Percentiles rank a stretch among this genome's conserved stretches.
Evolutionary conservation across 2,797 vertebrate genomes (phyloP).

Genomic region (Chaetophractus vellerosus): DNA sequence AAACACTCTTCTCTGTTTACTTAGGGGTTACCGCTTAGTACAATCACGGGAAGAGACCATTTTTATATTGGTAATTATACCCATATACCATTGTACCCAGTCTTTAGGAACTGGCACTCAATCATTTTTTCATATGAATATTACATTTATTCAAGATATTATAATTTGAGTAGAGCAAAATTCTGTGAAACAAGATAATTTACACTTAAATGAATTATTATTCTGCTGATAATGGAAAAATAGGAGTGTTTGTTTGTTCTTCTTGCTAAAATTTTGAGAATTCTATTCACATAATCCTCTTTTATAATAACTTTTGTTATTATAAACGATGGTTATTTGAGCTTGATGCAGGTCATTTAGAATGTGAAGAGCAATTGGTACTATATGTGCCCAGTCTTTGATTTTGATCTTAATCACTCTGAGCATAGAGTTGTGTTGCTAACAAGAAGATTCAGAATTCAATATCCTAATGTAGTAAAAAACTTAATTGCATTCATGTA

Average conservation of each 20-base stretch:
- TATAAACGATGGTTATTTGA: constrained; percentile 18
- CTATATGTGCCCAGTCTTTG: neutral
- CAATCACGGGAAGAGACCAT: neutral
- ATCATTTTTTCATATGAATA: constrained; percentile 49
- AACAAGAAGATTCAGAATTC: constrained; percentile 24
- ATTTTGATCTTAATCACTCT: constrained; percentile 42
- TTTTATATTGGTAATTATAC: constrained; percentile 43
- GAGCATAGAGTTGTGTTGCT: neutral
- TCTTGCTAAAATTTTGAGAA: constrained; percentile 58
- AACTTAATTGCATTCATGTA: constrained; percentile 34
- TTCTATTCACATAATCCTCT: neutral
- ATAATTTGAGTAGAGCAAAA: constrained; percentile 20
- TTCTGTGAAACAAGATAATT: constrained; percentile 55
- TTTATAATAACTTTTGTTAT: neutral
- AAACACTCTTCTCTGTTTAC: neutral
- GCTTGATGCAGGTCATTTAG: neutral
- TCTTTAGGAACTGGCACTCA: constrained; percentile 50
- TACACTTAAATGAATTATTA: constrained; percentile 49
- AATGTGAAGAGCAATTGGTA: neutral
- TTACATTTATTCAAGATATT: constrained; percentile 63
- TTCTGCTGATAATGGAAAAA: constrained; percentile 43
- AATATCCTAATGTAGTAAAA: neutral
- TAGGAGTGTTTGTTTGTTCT: neutral
- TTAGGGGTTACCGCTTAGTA: neutral
- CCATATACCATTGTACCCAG: neutral